Evolutionary conservation across 2,888 invertebrate species (phyloP).

Genomic region (Amaurobius ferox): DNA sequence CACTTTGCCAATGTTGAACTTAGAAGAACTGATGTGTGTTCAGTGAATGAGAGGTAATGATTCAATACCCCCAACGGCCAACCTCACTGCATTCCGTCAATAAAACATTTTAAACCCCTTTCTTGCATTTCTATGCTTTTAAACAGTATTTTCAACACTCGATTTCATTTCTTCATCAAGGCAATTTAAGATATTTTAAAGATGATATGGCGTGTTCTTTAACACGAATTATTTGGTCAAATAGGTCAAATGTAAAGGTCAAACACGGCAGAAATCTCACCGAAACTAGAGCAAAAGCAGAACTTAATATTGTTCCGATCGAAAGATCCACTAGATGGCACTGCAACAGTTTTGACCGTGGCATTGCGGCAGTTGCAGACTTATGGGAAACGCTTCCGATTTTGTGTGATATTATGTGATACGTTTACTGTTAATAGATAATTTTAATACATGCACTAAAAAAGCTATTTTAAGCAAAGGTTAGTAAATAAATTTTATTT

Average conservation of each 20-base stretch:
- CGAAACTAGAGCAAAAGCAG: constrained; percentile 8
- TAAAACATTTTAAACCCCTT: too few species aligned
- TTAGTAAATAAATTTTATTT: neutral
- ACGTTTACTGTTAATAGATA: constrained; percentile 50
- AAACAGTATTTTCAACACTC: too few species aligned
- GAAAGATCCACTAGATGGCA: constrained; percentile 54
- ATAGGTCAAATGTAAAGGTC: constrained; percentile 1
- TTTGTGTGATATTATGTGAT: constrained; percentile 68
- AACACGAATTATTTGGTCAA: neutral
- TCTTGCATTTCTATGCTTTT: too few species aligned
- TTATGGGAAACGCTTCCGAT: constrained; percentile 66
- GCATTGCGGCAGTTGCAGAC: constrained; percentile 70
- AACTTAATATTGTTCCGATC: neutral
- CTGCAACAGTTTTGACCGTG: constrained; percentile 60
- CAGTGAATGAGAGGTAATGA: too few species aligned
- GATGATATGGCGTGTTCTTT: neutral
- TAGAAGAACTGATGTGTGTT: too few species aligned
- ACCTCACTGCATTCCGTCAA: too few species aligned
- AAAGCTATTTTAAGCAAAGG: neutral
- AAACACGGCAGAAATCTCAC: neutral
- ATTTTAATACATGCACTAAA: neutral
- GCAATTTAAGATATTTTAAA: too few species aligned
- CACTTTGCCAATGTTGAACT: too few species aligned
- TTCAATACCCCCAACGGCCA: too few species aligned
- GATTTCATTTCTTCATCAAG: too few species aligned